phyloP scores from a whole-genome alignment of 2,888 invertebrate genomes.

The Kuschelorhynchus macadamiae region DNA sequence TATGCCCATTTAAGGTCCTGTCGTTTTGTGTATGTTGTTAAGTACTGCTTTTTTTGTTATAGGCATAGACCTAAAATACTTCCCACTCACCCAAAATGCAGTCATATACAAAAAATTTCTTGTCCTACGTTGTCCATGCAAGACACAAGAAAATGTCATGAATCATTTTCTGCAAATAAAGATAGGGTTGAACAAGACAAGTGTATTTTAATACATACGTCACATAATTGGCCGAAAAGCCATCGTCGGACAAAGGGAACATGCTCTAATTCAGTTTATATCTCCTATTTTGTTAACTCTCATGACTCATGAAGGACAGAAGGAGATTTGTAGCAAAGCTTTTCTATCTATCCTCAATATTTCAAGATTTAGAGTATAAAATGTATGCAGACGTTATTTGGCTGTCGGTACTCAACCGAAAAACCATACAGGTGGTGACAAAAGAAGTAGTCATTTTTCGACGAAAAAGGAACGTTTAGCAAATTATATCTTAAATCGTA shows the following conservation, averaged over 20 bases:
- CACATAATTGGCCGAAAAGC: neutral
- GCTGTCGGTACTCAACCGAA: neutral
- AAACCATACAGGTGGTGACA: constrained; percentile 10
- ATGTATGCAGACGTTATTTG: constrained; percentile 2
- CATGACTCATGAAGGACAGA: neutral
- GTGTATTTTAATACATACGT: constrained; percentile 11
- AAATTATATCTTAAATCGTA: neutral
- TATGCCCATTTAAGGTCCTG: too few relatives aligned
- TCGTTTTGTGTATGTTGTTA: too few relatives aligned
- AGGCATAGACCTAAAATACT: neutral
- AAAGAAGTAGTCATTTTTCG: neutral
- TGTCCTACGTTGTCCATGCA: constrained; percentile 4
- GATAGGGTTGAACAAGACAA: constrained; percentile 6
- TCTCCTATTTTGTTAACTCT: constrained; percentile 4
- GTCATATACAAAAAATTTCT: neutral
- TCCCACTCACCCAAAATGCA: neutral
- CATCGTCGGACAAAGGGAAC: neutral
- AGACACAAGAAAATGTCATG: neutral
- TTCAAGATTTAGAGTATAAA: neutral
- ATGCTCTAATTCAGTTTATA: neutral
- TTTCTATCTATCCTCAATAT: neutral
- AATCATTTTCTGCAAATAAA: neutral
- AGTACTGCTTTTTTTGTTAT: too few relatives aligned
- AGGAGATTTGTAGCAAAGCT: constrained; percentile 8
- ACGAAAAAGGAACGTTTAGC: neutral